phyloP scores from a whole-genome alignment of 1,140 invertebrate species.

The Colletes gigas region DNA sequence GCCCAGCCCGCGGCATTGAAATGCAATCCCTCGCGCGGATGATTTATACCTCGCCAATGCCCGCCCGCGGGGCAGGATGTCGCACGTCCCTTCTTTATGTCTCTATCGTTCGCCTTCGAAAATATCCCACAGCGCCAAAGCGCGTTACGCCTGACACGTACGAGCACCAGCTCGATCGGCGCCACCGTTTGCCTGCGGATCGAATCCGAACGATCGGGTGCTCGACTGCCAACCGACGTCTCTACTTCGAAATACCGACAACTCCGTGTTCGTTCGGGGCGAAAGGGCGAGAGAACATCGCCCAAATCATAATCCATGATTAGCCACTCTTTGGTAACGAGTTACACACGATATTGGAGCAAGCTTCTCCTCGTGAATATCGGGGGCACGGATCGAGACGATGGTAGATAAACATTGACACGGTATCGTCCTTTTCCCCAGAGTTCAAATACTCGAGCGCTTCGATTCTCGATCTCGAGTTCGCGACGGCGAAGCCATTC shows the following conservation, averaged over 20 bases:
- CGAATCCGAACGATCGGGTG: slow-evolving; percentile 32
- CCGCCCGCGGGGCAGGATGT: slow-evolving; percentile 76
- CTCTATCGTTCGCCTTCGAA: slow-evolving; percentile 72
- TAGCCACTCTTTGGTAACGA: too few species aligned
- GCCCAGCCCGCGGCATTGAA: slow-evolving; percentile 71
- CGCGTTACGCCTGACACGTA: slow-evolving; percentile 47
- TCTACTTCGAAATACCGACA: slow-evolving; percentile 2
- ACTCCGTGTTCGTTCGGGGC: too few species aligned
- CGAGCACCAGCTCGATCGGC: slow-evolving; percentile 46
- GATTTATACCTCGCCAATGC: slow-evolving; percentile 77
- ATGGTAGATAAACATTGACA: too few species aligned
- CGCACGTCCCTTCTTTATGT: slow-evolving; percentile 77
- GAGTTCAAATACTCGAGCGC: too few species aligned
- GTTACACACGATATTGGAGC: too few species aligned
- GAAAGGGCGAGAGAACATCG: too few species aligned
- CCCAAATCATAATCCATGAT: too few species aligned
- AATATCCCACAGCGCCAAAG: slow-evolving; percentile 63
- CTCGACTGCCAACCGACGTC: neutral
- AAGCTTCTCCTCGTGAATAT: too few species aligned
- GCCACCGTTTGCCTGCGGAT: slow-evolving; percentile 35
- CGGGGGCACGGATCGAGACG: too few species aligned
- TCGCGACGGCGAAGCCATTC: too few species aligned
- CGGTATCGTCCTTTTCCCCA: too few species aligned
- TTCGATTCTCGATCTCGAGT: too few species aligned
- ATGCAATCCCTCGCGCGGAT: slow-evolving; percentile 78